Base-by-base conservation (phyloP, 2,888 invertebrate species). In the Heliconius aoede region DNA sequence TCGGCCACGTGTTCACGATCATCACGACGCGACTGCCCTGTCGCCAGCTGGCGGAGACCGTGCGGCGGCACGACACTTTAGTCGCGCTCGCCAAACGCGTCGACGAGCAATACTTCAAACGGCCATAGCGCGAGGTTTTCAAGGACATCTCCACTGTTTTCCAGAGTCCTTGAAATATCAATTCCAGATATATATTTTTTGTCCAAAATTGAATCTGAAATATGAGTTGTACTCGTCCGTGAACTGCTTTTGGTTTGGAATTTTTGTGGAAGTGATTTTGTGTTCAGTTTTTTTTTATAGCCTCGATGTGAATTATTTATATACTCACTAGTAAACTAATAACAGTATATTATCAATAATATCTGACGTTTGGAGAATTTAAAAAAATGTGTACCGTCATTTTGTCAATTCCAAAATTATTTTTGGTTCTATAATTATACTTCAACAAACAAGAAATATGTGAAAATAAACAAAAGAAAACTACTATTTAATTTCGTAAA, bases 1-100 rank as follows among this genome's bases (percentile, higher is more conserved):
- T 99, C 95, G 99, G 99, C 0, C 99, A 99, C 91, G 95, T 99
- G n/a, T 99, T 97, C 92, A 97, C 98, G 0, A 97, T 99, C 82
- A 94, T 99, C 78, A 99, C 99, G 11, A 99, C 98, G 8, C 96
- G 97, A 3, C 93, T 99, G 61, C 98, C 98, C 0, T 97, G 97
- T 86, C 96, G 97, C 81, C 95, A 96, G 80, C 95, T 99, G 72
- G 98, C 98, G 0, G 96, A 97, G 76, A 97, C 97, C 9, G 96
- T 99, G 4, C 95, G 97, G 79, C 95, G 95, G 74, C 97, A 97
- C 89, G 95, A 96, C 30, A 95, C 96, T 1, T 95, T 99, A 60
- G 96, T 98, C n/a, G 95, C 96, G 69, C 96, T 98, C 85, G 98
- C 98, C 85, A 96, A 96, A 84, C 95, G 97, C 80, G 96, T 99